phyloP scores from a whole-genome alignment of 1,140 invertebrate genomes.

The Ylistrum balloti region DNA sequence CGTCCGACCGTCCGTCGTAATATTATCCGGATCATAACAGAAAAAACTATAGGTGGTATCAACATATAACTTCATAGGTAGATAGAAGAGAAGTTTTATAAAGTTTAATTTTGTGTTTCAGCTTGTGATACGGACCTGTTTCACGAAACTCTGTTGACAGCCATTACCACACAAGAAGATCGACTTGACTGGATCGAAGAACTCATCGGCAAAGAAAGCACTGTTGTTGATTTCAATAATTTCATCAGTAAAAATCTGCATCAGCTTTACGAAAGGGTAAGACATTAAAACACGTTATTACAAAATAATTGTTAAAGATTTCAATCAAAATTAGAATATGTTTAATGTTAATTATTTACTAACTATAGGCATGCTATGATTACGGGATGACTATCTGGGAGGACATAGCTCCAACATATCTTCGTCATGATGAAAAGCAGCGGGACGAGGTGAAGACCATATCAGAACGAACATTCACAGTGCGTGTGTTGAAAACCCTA shows the following conservation, averaged over 20 bases:
- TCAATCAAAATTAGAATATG: too few species aligned
- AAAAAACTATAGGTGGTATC: too few species aligned
- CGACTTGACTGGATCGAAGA: neutral
- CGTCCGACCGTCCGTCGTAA: too few species aligned
- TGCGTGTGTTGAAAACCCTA: neutral
- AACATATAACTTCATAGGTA: too few species aligned
- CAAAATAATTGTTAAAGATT: too few species aligned
- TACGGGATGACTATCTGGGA: neutral
- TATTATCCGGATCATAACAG: too few species aligned
- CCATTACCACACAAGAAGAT: neutral
- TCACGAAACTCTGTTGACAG: constrained; percentile 2
- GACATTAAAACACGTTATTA: neutral
- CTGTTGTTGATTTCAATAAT: neutral
- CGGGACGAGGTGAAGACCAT: neutral
- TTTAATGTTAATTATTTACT: too few species aligned
- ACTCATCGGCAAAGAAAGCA: neutral
- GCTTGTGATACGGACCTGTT: neutral
- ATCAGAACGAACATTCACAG: neutral
- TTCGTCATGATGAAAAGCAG: neutral
- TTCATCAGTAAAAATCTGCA: neutral
- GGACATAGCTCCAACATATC: neutral
- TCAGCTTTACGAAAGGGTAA: neutral
- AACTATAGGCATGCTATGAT: neutral
- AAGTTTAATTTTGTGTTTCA: neutral
- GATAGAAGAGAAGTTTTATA: too few species aligned